These are phyloP conservation scores for Epinotia demarniana DNA, from an alignment of 2,888 invertebrate species.

Conservation along the genomic window DNA sequence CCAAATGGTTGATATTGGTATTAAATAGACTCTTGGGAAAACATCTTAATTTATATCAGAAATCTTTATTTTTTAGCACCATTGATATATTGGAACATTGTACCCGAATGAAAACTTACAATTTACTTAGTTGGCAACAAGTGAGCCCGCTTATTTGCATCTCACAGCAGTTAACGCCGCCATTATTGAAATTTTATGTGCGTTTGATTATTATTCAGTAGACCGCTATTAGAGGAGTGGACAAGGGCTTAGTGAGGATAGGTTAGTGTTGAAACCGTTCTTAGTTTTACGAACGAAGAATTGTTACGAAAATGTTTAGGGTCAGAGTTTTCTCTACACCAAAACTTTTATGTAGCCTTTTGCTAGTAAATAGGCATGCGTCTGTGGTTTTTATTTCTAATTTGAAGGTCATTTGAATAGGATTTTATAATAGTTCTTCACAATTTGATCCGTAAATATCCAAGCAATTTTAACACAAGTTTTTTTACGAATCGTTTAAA, in stretches of 20 bases:
- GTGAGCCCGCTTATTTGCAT: constrained; percentile 72
- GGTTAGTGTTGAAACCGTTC: constrained; percentile 57
- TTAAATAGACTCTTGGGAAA: not conserved
- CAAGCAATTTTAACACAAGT: too few relatives aligned
- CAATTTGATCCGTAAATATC: too few relatives aligned
- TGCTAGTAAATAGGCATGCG: too few relatives aligned
- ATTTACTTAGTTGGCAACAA: constrained; percentile 51
- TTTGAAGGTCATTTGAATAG: too few relatives aligned
- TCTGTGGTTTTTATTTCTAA: too few relatives aligned
- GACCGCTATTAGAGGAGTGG: constrained; percentile 82
- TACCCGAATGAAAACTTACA: constrained; percentile 62
- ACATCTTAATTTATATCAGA: not conserved
- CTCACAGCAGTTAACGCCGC: constrained; percentile 70
- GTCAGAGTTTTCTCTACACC: too few relatives aligned
- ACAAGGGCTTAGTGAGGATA: constrained; percentile 68
- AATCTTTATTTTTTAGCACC: not conserved
- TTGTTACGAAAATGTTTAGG: too few relatives aligned
- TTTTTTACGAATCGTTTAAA: too few relatives aligned
- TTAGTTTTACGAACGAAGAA: not conserved
- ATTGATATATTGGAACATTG: constrained; percentile 17
- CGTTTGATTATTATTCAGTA: constrained; percentile 84
- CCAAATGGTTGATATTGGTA: not conserved
- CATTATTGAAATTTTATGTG: constrained; percentile 84
- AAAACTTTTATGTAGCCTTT: too few relatives aligned
- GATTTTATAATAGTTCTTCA: too few relatives aligned